Evolutionary conservation across 1,140 invertebrate genomes (phyloP).

Genomic region (Bombyx mori): ASM3026992v2 NC_085128.1:6251501-6252000

Average conservation of each 20-base stretch:
- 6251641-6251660: constrained; percentile 54
- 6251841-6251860: constrained; percentile 17
- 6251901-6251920: constrained; percentile 1
- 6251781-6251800: neutral
- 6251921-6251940: constrained; percentile 20
- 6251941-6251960: constrained; percentile 19
- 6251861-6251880: constrained; percentile 9
- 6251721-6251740: constrained; percentile 8
- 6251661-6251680: constrained; percentile 26
- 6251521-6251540: constrained; percentile 73
- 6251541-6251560: constrained; percentile 70
- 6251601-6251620: constrained; percentile 58
- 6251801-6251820: too few relatives aligned
- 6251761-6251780: constrained; percentile 17
- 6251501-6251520: constrained; percentile 72
- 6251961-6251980: constrained; percentile 40
- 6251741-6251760: constrained; percentile 13
- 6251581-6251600: constrained; percentile 71
- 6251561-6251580: constrained; percentile 71
- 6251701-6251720: constrained; percentile 22
- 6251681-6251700: constrained; percentile 4
- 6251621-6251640: constrained; percentile 28
- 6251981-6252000: constrained; percentile 32
- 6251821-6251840: neutral
- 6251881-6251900: constrained; percentile 15